Base-by-base conservation (phyloP, 2,113 vertebrate species). In the Neogobius melanostomus region DNA sequence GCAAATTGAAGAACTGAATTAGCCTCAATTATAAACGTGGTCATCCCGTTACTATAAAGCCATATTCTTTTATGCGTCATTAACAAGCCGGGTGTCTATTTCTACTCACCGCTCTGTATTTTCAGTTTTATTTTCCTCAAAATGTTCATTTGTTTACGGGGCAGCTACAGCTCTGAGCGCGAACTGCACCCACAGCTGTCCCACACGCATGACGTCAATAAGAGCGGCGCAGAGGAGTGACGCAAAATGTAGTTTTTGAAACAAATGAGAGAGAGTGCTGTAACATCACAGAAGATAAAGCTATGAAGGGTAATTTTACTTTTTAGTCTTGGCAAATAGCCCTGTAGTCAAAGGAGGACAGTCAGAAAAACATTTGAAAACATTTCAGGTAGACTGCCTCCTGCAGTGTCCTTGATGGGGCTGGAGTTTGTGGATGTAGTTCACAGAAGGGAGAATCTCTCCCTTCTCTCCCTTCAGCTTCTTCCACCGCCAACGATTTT, bases 101-200 rank as follows among this genome's bases (percentile, higher is more conserved):
- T 59, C 11, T 42, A 59, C 56, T 59, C 56, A 59, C 56, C 56
- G 14, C 28, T 11, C 17, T 8, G 12, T 59, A 42, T 42, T 14
- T 59, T 11, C 6, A 36, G 11, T 59, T 36, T 59, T 59, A 53
- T 59, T 15, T 11, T 59, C 54, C 8, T 11, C 28, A 42, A 42
- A 59, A 42, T 59, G 8, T 59, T 42, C 28, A 59, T 2, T 42
- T 59, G 28, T 6, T 21, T 59, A 2, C 12, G 6, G 56, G 14
- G 2, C 21, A 36, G 28, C 21, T 36, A 17, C 28, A 14, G 11
- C 53, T 56, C 21, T 59, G 56, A 59, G 56, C 56, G 56, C 56
- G 56, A 59, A 59, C 56, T 42, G 56, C 11, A 36, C 56, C 10
- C 56, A 59, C 56, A 42, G 14, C 56, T 59, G 56, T 59, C 56